A percentile compares a stretch with the other conserved stretches of the same genome.
These are phyloP conservation scores for Euplexia lucipara DNA, from an alignment of 2,888 invertebrate genomes.

Conservation along the genomic window DNA sequence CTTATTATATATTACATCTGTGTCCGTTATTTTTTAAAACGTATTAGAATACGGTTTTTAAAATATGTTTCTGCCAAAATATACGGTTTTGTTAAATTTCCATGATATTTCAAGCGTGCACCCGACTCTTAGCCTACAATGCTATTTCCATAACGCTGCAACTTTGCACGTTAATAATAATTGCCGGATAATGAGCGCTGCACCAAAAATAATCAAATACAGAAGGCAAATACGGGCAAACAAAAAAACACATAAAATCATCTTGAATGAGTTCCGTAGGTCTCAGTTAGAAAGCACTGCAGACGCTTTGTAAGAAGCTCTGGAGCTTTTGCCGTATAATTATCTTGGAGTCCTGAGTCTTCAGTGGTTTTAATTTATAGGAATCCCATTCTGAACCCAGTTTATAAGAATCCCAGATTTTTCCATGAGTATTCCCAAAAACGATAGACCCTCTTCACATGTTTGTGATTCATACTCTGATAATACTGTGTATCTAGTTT, in stretches of 20 bases:
- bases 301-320: too few species aligned
- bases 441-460: neutral
- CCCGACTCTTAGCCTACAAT: slow-evolving; percentile 38
- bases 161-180: slow-evolving; percentile 60
- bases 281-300: too few species aligned
- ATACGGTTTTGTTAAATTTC: neutral
- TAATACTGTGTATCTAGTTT: neutral
- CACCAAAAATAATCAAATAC: neutral
- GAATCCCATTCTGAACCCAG: neutral
- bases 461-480: neutral
- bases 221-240: slow-evolving; percentile 28
- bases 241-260: neutral
- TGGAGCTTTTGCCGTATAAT: too few species aligned
- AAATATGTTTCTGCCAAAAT: neutral
- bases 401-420: neutral
- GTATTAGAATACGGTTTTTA: too few species aligned
- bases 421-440: neutral
- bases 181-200: slow-evolving; percentile 49
- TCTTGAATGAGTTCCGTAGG: neutral
- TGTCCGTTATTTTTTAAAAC: too few species aligned
- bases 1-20: too few species aligned
- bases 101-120: neutral
- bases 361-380: neutral
- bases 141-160: slow-evolving; percentile 60
- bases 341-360: too few species aligned